Evolutionary conservation across 2,113 vertebrate genomes (phyloP).

Genomic region (Neolamprologus modestus): DNA sequence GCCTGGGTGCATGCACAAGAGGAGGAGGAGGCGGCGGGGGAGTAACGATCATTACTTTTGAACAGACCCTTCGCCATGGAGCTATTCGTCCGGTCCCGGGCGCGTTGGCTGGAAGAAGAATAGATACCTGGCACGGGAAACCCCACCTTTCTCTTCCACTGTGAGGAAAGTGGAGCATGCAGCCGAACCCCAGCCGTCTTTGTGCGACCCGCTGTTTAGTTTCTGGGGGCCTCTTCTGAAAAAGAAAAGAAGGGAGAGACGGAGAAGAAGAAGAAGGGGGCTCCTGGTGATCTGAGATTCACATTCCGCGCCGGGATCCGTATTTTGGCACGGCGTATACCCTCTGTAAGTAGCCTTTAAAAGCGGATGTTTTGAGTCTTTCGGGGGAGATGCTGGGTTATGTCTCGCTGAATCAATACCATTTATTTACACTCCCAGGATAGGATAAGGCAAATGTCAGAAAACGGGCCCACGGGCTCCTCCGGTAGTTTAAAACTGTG

Average conservation of each 20-base stretch:
- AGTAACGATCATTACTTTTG: constrained; percentile 46
- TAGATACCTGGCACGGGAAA: constrained; percentile 35
- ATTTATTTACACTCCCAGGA: constrained; percentile 45
- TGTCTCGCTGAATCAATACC: constrained; percentile 27
- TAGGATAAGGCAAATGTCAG: constrained; percentile 32
- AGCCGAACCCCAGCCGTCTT: constrained; percentile 55
- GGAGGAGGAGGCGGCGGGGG: neutral
- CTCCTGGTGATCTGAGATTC: constrained; percentile 43
- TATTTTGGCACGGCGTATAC: constrained; percentile 31
- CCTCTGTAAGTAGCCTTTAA: constrained; percentile 57
- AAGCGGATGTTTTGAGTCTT: constrained; percentile 24
- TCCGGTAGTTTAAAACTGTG: constrained; percentile 38
- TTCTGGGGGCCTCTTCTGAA: constrained; percentile 55
- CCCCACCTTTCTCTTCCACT: neutral
- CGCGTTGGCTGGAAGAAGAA: constrained; percentile 16
- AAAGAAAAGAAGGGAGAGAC: neutral
- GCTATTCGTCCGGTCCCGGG: constrained; percentile 42
- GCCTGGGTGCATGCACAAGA: constrained; percentile 20
- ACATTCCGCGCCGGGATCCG: constrained; percentile 42
- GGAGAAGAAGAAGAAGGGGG: neutral
- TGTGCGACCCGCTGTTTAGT: constrained; percentile 56
- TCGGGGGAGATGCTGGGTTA: constrained; percentile 7
- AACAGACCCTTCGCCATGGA: constrained; percentile 54
- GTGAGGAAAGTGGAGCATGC: constrained; percentile 57
- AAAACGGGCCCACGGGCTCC: constrained; percentile 31